Evolutionary conservation across 2,888 invertebrate species (phyloP), one percentile per base, ranked within the genome.

Genomic region (Cantharis flavilabris): DNA sequence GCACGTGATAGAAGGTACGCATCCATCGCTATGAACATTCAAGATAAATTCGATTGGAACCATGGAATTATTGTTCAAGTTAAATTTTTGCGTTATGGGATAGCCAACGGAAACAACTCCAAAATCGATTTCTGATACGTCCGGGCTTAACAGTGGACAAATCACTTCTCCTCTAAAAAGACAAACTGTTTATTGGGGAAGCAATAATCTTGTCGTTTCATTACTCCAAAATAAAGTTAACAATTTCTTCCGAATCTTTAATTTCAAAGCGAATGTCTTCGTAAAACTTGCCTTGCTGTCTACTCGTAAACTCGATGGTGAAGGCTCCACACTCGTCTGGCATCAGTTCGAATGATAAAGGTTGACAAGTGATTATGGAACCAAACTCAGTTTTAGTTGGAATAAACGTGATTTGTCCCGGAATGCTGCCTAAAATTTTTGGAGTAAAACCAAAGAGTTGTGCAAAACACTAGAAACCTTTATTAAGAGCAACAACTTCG

Each of bases 181-280:
- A 16, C 75, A 73, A 64, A 62, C 18, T 26, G 16, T 16, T n/a
- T 10, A 33, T 73, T 67, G n/a, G 23, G 16, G 33, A 10, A 71
- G 16, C 65, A 62, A 62, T 63, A 20, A 10, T 16, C 5, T 62
- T 72, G 10, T 11, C 26, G 9, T 62, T n/a, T 13, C 65, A 4
- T 88, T 88, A 93, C 93, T 90, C 91, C 73, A 93, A 87, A 82
- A 91, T 89, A 16, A 92, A 84, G 79, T 90, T 90, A 64, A 92
- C 83, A 5, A 89, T 84, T 75, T 93, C 91, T 73, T 87, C 85
- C 1, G 93, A 92, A 81, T 92, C 92, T n/a, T 89, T 89, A 75
- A 93, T 90, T 2, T 84, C 75, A 84, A 93, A 93, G 79, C 90
- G 88, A 2, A 93, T 85, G 85, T 90, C 91, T 86, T 93, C 93